phyloP scores from a whole-genome alignment of 2,888 invertebrate species.

The Himalopsyche anomala region DNA sequence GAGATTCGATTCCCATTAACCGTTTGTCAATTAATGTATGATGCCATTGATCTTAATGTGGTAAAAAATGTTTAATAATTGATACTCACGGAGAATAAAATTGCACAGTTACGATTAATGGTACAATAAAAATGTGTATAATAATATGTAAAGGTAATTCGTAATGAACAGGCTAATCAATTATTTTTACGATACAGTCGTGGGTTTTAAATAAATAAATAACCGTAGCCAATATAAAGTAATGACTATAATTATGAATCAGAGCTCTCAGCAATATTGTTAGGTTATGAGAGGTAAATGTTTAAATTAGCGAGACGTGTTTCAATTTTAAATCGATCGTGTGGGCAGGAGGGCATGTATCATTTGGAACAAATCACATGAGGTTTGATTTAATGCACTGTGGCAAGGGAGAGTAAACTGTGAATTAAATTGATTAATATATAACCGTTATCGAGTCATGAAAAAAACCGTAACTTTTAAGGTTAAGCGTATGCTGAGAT shows the following conservation, averaged over 20 bases:
- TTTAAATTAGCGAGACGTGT: not conserved
- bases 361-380: not conserved
- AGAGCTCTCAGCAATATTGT: constrained; percentile 22
- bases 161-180: not conserved
- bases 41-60: no score
- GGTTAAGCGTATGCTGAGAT: no score
- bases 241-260: constrained; percentile 26
- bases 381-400: not conserved
- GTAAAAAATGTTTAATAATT: no score
- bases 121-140: no score
- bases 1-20: no score
- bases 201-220: constrained; percentile 5
- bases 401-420: not conserved
- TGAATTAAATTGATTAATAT: not conserved
- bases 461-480: no score
- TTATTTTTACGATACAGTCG: constrained; percentile 16
- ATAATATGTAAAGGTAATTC: no score
- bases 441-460: no score
- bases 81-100: no score
- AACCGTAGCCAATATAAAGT: not conserved
- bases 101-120: no score
- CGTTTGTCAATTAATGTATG: no score
- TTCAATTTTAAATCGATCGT: constrained; percentile 1
- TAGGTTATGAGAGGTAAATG: not conserved
- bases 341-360: not conserved